Conservation (phyloP, 35 echinoderm and acorn worm genomes). For the Apostichopus californicus region DNA sequence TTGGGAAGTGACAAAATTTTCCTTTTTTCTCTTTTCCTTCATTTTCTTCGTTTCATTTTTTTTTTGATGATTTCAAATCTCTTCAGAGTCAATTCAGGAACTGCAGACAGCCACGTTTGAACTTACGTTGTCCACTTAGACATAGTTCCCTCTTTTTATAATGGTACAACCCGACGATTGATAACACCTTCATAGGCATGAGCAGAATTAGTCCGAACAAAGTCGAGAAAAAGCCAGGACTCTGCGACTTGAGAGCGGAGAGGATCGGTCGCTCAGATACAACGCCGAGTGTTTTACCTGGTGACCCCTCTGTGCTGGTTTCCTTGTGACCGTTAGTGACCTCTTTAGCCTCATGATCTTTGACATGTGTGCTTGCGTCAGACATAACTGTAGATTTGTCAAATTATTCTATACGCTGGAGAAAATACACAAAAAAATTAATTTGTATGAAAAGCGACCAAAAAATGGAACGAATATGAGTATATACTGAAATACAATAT, state of each 20-base stretch:
- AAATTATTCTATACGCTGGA: no score
- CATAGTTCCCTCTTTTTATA: constrained; percentile 28
- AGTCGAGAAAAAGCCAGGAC: constrained; percentile 39
- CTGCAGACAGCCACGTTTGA: background rate
- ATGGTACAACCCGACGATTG: constrained; percentile 47
- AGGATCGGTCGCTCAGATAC: constrained; percentile 33
- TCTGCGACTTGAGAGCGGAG: constrained; percentile 32
- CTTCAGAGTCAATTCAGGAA: constrained; percentile 50
- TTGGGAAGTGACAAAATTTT: no score
- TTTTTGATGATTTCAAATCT: no score
- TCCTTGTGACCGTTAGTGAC: background rate
- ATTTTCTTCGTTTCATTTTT: no score
- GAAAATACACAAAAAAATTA: no score
- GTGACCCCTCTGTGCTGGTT: background rate
- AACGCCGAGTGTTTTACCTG: constrained; percentile 40
- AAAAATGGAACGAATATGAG: no score
- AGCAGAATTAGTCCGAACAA: constrained; percentile 48
- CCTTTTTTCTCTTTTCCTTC: no score
- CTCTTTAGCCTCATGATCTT: background rate
- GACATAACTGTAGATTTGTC: background rate
- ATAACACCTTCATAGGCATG: constrained; percentile 37
- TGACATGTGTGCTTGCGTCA: constrained; percentile 9
- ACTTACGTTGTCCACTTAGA: constrained; percentile 58
- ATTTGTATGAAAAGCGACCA: no score
- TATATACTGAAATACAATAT: no score